These are phyloP conservation scores for Ceratotherium simum DNA, from an alignment of 2,113 vertebrate genomes.

Conservation along the genomic window DNA sequence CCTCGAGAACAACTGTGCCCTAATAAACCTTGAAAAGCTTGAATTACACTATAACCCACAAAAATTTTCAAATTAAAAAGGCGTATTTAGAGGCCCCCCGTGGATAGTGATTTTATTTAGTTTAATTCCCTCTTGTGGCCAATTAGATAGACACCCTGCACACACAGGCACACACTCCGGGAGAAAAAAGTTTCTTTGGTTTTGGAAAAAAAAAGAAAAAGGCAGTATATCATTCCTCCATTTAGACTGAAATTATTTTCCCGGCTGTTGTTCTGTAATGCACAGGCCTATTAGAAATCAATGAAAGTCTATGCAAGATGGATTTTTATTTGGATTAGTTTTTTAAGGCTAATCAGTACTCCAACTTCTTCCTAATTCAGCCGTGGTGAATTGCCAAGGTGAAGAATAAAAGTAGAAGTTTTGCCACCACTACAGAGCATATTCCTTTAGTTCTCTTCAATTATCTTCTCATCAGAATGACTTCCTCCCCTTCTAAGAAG, in stretches of 20 bases:
- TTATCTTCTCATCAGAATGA: not conserved
- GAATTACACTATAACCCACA: slow-evolving; percentile 90
- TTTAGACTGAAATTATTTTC: slow-evolving; percentile 85
- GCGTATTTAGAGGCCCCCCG: slow-evolving; percentile 88
- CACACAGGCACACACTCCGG: slow-evolving; percentile 78
- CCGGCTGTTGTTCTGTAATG: slow-evolving; percentile 84
- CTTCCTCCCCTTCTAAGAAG: not conserved
- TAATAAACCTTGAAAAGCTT: slow-evolving; percentile 91
- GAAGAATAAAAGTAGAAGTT: not conserved
- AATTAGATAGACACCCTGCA: slow-evolving; percentile 89
- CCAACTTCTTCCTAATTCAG: slow-evolving; percentile 76
- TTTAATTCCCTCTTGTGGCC: slow-evolving; percentile 90
- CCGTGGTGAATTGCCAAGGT: slow-evolving; percentile 70
- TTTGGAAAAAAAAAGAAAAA: slow-evolving; percentile 32
- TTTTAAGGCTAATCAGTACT: slow-evolving; percentile 54
- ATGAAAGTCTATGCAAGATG: slow-evolving; percentile 77
- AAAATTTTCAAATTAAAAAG: slow-evolving; percentile 92
- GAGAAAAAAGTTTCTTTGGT: slow-evolving; percentile 61
- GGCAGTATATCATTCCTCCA: slow-evolving; percentile 83
- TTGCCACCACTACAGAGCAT: not conserved
- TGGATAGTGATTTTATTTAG: slow-evolving; percentile 90
- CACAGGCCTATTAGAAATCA: slow-evolving; percentile 82
- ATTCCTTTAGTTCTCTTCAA: not conserved
- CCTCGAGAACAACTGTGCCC: slow-evolving; percentile 80
- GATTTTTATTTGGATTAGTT: slow-evolving; percentile 79